Evolutionary conservation across 1,140 invertebrate genomes (phyloP).

Genomic region (Papilio aristodemus): DNA sequence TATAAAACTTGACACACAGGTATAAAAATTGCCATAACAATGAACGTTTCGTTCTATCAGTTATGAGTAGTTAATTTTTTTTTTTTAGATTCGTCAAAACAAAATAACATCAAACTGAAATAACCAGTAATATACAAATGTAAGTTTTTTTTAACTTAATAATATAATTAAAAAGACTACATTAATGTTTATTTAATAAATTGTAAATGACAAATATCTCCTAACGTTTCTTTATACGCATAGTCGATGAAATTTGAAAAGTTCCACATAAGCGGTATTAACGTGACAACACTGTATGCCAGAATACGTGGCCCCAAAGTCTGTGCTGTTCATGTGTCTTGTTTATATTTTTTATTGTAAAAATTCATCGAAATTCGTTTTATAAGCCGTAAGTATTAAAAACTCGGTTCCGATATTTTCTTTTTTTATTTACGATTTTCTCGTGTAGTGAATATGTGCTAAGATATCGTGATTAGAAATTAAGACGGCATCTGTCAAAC

Average conservation of each 20-base stretch:
- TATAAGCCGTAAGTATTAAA: constrained; percentile 64
- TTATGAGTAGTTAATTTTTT: too few relatives aligned
- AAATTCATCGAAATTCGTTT: constrained; percentile 57
- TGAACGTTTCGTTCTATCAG: constrained; percentile 13
- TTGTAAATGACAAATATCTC: background rate
- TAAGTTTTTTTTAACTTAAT: background rate
- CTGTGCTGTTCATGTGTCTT: constrained; percentile 63
- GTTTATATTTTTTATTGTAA: constrained; percentile 76
- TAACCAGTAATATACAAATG: background rate
- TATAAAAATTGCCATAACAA: constrained; percentile 19
- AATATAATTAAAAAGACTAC: background rate
- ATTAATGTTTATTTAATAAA: background rate
- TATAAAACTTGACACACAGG: background rate
- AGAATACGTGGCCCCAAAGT: constrained; percentile 76
- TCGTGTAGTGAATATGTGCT: background rate
- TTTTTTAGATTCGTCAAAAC: background rate
- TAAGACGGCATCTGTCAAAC: constrained; percentile 54
- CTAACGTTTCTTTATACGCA: constrained; percentile 52
- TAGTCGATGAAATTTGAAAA: constrained; percentile 53
- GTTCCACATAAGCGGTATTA: constrained; percentile 73
- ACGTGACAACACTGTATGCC: constrained; percentile 69
- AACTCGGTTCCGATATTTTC: constrained; percentile 25
- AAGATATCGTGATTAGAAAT: constrained; percentile 33
- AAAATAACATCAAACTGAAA: background rate
- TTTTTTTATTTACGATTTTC: constrained; percentile 8